Base-by-base conservation (phyloP, 2,113 vertebrate species). In the Ancistrus triradiatus region DNA sequence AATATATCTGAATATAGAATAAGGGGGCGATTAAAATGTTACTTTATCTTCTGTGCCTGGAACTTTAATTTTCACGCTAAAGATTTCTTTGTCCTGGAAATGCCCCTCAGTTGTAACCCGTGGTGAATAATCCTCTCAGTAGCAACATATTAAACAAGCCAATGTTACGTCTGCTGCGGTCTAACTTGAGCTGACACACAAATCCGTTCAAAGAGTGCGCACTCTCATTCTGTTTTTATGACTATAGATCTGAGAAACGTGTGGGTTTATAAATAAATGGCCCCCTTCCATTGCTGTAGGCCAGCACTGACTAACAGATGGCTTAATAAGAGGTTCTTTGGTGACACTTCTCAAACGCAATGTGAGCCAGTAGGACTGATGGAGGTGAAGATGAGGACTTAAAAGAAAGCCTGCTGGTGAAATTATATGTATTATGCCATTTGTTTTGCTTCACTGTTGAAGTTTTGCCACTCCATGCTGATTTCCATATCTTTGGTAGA, bases 171-270 rank as follows among this genome's bases (percentile, higher is more conserved):
- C 70, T 63, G 53, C 48, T 59, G 31, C 8, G 11, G 17, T 49
- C 17, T 55, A 48, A 55, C 43, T 42, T 22, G 47, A 66, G 56
- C 47, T 48, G 69, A 66, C 22, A 22, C 33, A 13, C 14, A 24
- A 47, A 35, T 48, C 27, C 19, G 18, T 48, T 33, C 19, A 31
- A 56, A 49, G 43, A 17, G 27, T 58, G 42, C 15, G 51, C 49
- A 65, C 19, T 35, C 14, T 53, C 47, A 27, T 31, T 55, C 27
- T 56, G 51, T 66, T 66, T 66, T 25, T 38, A 51, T 37, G 60
- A 37, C 56, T 68, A 37, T 44, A 35, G 38, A 52, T 68, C 46
- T 33, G 19, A 44, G 48, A 43, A 18, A 28, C 27, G 15, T 44
- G 13, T 6, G 4, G 35, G 25, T 27, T 43, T 17, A 7, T 19